These are phyloP conservation scores for Catocala fraxini DNA, from an alignment of 2,888 invertebrate species.

Conservation along the genomic window DNA sequence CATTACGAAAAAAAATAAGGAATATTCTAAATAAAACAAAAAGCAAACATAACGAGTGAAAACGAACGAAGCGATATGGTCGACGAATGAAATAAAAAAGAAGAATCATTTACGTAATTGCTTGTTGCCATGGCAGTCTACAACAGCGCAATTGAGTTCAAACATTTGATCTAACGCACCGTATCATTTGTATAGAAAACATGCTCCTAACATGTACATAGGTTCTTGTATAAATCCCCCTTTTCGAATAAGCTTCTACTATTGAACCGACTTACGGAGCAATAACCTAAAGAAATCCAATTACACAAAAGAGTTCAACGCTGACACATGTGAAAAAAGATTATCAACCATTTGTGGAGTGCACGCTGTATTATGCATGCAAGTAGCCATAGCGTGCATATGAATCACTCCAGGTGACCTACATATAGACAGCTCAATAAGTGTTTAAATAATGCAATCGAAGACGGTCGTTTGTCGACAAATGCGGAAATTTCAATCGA, in stretches of 20 bases:
- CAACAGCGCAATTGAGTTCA: constrained; percentile 47
- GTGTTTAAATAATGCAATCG: constrained; percentile 64
- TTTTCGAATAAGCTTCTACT: constrained; percentile 42
- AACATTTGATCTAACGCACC: constrained; percentile 50
- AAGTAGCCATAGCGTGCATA: constrained; percentile 43
- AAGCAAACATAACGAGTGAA: constrained; percentile 45
- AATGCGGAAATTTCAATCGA: constrained; percentile 54
- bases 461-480: constrained; percentile 44
- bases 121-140: constrained; percentile 59
- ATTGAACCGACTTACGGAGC: constrained; percentile 54
- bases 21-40: constrained; percentile 38
- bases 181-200: constrained; percentile 51
- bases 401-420: constrained; percentile 60
- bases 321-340: constrained; percentile 64
- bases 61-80: constrained; percentile 51
- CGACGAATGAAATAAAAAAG: constrained; percentile 48
- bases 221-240: constrained; percentile 36
- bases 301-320: constrained; percentile 66
- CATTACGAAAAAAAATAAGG: constrained; percentile 27
- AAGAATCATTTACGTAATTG: constrained; percentile 57
- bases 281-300: constrained; percentile 71
- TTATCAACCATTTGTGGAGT: constrained; percentile 60
- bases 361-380: constrained; percentile 43
- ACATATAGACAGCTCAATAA: constrained; percentile 54
- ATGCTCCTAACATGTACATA: constrained; percentile 27